Conservation (phyloP, 2,113 vertebrate species). For the Paramisgurnus dabryanus region DNA sequence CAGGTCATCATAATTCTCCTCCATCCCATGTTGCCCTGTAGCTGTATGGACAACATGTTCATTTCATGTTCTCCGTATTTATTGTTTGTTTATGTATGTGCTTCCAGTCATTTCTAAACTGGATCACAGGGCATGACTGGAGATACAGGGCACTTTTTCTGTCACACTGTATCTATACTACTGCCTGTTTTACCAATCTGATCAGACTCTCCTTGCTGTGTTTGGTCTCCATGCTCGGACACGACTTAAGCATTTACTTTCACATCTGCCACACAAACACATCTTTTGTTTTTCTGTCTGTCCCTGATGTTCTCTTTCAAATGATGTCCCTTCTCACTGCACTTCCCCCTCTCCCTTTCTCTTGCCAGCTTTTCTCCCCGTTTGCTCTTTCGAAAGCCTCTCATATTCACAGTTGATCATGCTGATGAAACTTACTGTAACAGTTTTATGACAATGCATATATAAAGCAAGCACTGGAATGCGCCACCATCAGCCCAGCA, state of each 20-base stretch:
- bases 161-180: not conserved
- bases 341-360: slow-evolving; percentile 18
- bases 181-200: not conserved
- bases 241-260: slow-evolving; percentile 19
- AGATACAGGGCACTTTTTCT: slow-evolving; percentile 33
- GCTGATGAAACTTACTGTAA: slow-evolving; percentile 67
- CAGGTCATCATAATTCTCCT: slow-evolving; percentile 34
- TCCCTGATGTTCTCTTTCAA: slow-evolving; percentile 14
- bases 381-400: not conserved
- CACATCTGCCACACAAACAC: slow-evolving; percentile 13
- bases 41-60: slow-evolving; percentile 38
- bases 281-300: slow-evolving; percentile 23
- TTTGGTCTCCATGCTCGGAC: slow-evolving; percentile 1
- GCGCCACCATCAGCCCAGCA: not conserved
- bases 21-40: slow-evolving; percentile 30
- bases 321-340: slow-evolving; percentile 1
- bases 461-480: not conserved
- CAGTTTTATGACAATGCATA: not conserved
- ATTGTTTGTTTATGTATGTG: slow-evolving; percentile 15
- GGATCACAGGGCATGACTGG: slow-evolving; percentile 50
- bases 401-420: slow-evolving; percentile 7
- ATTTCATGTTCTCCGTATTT: slow-evolving; percentile 4
- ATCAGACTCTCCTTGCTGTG: slow-evolving; percentile 1
- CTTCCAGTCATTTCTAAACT: slow-evolving; percentile 35
- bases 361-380: slow-evolving; percentile 4